Percentiles rank a stretch among this genome's conserved stretches.
These are phyloP conservation scores for Cyrtorhinus lividipennis DNA, from an alignment of 1,140 invertebrate species.

Conservation along the genomic window DNA sequence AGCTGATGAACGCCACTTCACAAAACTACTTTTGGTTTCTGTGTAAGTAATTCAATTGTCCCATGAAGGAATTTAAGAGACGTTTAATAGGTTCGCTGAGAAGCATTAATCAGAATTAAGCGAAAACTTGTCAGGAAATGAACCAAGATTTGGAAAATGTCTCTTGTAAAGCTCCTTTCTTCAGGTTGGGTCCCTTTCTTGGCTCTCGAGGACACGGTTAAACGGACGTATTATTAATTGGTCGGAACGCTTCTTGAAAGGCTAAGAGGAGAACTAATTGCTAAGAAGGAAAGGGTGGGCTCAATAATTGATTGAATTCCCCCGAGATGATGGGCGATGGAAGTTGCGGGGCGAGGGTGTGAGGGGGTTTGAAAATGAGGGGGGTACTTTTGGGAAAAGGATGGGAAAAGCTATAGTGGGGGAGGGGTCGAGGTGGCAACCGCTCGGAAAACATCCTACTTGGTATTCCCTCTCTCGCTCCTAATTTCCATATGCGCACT, in stretches of 20 bases:
- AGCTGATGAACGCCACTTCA: no score
- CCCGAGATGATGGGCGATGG: background rate
- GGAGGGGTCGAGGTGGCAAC: background rate
- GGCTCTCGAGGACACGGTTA: background rate
- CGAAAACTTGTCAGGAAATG: no score
- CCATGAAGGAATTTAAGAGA: no score
- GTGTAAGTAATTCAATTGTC: no score
- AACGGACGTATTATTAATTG: conserved; percentile 5
- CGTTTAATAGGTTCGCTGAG: no score
- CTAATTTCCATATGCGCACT: conserved; percentile 2
- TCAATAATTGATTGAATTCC: conserved; percentile 10
- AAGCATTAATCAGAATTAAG: no score
- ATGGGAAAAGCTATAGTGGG: background rate
- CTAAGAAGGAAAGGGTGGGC: background rate
- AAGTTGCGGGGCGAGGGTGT: background rate
- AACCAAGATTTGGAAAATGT: background rate
- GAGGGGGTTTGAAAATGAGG: background rate
- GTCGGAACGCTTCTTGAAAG: conserved; percentile 1
- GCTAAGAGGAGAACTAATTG: background rate
- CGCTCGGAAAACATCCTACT: conserved; percentile 3
- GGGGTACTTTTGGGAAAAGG: background rate
- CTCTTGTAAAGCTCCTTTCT: background rate
- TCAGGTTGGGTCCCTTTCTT: background rate
- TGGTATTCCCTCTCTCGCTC: background rate
- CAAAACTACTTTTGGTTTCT: no score